Evolutionary conservation across 2,797 vertebrate genomes (phyloP).

Genomic region (Sebastes umbrosus): DNA sequence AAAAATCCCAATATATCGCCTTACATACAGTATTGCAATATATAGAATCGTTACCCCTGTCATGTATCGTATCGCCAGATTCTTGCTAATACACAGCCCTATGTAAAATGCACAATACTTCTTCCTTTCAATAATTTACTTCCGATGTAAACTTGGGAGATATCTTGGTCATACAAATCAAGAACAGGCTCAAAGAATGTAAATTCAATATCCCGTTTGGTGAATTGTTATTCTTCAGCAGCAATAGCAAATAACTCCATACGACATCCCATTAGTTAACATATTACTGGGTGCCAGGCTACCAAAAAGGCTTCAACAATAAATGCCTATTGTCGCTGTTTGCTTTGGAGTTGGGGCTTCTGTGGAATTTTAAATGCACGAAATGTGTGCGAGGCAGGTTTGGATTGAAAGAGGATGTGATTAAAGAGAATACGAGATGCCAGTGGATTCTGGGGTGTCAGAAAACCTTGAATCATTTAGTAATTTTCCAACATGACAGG

Average conservation of each 20-base stretch:
- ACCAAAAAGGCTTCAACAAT: slow-evolving; percentile 51
- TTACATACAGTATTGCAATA: too few relatives aligned
- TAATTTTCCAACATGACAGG: slow-evolving; percentile 48
- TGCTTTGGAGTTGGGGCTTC: slow-evolving; percentile 55
- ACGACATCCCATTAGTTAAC: slow-evolving; percentile 54
- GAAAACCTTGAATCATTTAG: slow-evolving; percentile 77
- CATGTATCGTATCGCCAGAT: accelerated
- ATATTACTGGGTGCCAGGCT: slow-evolving; percentile 49
- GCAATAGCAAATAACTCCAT: slow-evolving; percentile 53
- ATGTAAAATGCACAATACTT: slow-evolving; percentile 15
- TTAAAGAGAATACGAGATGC: slow-evolving; percentile 74
- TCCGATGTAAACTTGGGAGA: slow-evolving; percentile 18
- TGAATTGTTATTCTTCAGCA: slow-evolving; percentile 49
- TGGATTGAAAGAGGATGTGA: slow-evolving; percentile 63
- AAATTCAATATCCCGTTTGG: slow-evolving; percentile 37
- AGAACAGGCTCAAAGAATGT: slow-evolving; percentile 26
- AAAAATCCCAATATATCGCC: too few relatives aligned
- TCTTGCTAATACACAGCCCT: too few relatives aligned
- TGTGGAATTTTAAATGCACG: slow-evolving; percentile 51
- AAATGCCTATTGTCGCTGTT: slow-evolving; percentile 62
- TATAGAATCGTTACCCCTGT: too few relatives aligned
- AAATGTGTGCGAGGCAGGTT: slow-evolving; percentile 63
- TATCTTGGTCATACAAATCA: slow-evolving; percentile 27
- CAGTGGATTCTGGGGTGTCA: slow-evolving; percentile 67
- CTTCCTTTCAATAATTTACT: slow-evolving; percentile 42